These are phyloP conservation scores for Lysiphlebus fabarum DNA, from an alignment of 1,140 invertebrate genomes.

Conservation along the genomic window DNA sequence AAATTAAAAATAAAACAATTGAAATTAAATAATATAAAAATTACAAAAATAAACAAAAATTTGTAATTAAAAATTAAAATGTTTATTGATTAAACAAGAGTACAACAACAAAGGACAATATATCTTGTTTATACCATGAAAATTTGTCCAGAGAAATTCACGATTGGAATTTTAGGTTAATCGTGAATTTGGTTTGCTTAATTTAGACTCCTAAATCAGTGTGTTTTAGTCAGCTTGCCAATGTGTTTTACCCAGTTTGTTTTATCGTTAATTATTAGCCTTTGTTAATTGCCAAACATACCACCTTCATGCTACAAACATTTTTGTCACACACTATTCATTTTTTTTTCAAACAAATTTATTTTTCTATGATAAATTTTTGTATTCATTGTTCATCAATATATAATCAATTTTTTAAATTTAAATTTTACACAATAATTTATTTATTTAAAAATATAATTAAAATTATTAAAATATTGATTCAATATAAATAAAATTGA, in stretches of 20 bases:
- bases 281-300: constrained; percentile 20
- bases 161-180: constrained; percentile 4
- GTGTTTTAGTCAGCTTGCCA: constrained; percentile 2
- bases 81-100: too few relatives aligned
- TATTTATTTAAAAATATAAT: too few relatives aligned
- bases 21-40: neutral
- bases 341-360: neutral
- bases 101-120: neutral
- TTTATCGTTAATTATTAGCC: constrained; percentile 15
- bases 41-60: too few relatives aligned
- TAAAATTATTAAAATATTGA: too few relatives aligned
- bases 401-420: neutral
- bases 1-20: constrained; percentile 1
- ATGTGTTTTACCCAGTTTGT: neutral
- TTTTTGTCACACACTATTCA: constrained; percentile 4
- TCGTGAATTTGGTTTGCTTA: constrained; percentile 5
- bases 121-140: neutral
- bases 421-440: too few relatives aligned
- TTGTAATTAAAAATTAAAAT: too few relatives aligned
- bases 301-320: neutral
- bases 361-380: neutral
- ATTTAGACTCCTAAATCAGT: constrained; percentile 17
- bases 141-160: too few relatives aligned
- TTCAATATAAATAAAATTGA: too few relatives aligned
- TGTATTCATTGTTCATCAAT: neutral